Percentiles rank a stretch among this genome's conserved stretches.
Evolutionary conservation across 2,888 invertebrate species (phyloP).

Genomic region (Clivina fossor): DNA sequence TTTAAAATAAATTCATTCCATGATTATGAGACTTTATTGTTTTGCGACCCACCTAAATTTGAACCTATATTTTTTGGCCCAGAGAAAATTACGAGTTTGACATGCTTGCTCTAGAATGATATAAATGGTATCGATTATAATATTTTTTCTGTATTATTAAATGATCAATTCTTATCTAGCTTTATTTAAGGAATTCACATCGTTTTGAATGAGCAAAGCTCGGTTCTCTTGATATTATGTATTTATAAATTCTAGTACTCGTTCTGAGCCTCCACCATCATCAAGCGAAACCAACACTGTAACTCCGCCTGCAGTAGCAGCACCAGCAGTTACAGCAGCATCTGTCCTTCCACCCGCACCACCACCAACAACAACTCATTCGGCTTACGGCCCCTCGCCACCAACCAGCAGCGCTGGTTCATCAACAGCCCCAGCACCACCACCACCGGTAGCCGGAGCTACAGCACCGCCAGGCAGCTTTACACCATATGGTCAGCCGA

Average conservation of each 20-base stretch:
- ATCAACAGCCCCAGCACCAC: neutral
- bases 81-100: too few species aligned
- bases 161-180: too few species aligned
- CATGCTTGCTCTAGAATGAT: too few species aligned
- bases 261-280: neutral
- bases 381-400: neutral
- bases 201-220: too few species aligned
- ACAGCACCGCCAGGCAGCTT: slow-evolving; percentile 15
- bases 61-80: too few species aligned
- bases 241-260: neutral
- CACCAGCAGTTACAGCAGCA: neutral
- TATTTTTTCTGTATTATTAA: too few species aligned
- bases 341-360: neutral
- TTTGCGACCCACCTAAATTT: too few species aligned
- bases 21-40: too few species aligned
- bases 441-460: neutral
- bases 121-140: too few species aligned
- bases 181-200: too few species aligned
- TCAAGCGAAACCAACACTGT: neutral
- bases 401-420: neutral
- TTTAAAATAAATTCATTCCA: too few species aligned
- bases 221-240: too few species aligned
- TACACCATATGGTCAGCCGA: slow-evolving; percentile 21
- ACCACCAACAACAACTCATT: neutral
- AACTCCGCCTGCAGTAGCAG: neutral